Percentiles rank a stretch among this genome's conserved stretches.
Conservation (phyloP, 2,888 invertebrate species). For the Frankliniella intonsa region DNA sequence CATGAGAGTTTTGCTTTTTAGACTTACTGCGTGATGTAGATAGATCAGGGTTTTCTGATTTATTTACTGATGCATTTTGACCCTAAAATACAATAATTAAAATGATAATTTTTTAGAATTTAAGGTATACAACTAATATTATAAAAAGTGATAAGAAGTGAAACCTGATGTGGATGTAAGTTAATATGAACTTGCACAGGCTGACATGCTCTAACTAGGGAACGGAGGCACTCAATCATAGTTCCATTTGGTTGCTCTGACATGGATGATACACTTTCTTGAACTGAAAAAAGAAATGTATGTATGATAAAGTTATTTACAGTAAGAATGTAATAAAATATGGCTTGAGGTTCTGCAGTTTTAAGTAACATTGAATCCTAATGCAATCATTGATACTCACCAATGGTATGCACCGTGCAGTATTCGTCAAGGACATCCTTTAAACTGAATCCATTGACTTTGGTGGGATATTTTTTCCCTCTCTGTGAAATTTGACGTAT, state of each 20-base stretch:
- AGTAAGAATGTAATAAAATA: not conserved
- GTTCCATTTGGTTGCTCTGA: not conserved
- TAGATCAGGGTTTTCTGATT: not conserved
- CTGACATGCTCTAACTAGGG: not conserved
- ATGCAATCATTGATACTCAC: not conserved
- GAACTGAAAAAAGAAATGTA: not conserved
- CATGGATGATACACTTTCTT: not conserved
- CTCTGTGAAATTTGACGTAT: not conserved
- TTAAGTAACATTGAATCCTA: too few relatives aligned
- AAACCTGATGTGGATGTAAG: constrained; percentile 18
- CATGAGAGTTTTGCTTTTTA: not conserved
- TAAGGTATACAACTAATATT: not conserved
- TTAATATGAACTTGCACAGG: constrained; percentile 4
- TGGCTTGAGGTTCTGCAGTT: too few relatives aligned
- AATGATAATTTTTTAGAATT: not conserved
- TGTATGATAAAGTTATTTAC: not conserved
- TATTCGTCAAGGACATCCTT: not conserved
- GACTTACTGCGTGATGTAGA: not conserved
- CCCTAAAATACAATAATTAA: not conserved
- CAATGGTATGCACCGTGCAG: not conserved
- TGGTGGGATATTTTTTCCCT: constrained; percentile 19
- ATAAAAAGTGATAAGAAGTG: not conserved
- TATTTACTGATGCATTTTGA: not conserved
- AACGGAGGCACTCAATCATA: not conserved
- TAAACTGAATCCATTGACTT: constrained; percentile 8